These are phyloP conservation scores for Caenorhabditis inopinata DNA, from an alignment of 1,140 invertebrate species.

Conservation along the genomic window DNA sequence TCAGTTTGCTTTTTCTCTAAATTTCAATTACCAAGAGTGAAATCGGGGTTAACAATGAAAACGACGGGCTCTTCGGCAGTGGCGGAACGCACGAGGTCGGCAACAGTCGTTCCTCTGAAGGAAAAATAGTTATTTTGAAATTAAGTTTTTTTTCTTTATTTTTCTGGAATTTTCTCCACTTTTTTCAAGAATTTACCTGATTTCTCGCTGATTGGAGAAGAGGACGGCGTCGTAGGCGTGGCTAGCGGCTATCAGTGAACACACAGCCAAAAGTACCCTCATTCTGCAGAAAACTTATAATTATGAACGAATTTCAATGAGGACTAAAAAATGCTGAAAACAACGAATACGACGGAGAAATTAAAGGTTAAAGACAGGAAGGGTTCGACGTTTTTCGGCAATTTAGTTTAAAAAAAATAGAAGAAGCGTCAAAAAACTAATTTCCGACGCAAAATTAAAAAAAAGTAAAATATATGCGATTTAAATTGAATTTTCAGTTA, in stretches of 20 bases:
- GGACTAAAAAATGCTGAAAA: not conserved
- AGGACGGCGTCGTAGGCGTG: slow-evolving; percentile 27
- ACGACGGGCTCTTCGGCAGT: slow-evolving; percentile 14
- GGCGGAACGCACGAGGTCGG: not conserved
- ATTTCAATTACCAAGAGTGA: slow-evolving; percentile 23
- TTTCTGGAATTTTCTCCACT: not conserved
- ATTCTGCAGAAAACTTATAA: slow-evolving; percentile 11
- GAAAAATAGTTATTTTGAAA: not conserved
- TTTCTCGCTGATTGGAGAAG: slow-evolving; percentile 34
- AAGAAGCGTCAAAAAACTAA: too few species aligned
- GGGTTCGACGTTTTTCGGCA: too few species aligned
- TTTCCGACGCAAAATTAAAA: too few species aligned
- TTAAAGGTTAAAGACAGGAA: too few species aligned
- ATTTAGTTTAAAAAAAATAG: too few species aligned
- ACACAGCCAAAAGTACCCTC: slow-evolving; percentile 32
- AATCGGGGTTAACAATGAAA: slow-evolving; percentile 34
- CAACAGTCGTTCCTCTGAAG: not conserved
- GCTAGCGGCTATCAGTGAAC: not conserved
- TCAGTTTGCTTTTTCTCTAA: too few species aligned
- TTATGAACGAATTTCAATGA: not conserved
- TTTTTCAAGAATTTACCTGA: not conserved
- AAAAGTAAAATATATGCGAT: too few species aligned
- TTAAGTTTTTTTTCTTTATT: not conserved
- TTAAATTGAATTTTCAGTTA: too few species aligned
- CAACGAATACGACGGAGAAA: not conserved